Percentiles rank a stretch among this genome's conserved stretches.
Conservation (phyloP, 2,113 vertebrate genomes). For the Eclectus roratus region DNA sequence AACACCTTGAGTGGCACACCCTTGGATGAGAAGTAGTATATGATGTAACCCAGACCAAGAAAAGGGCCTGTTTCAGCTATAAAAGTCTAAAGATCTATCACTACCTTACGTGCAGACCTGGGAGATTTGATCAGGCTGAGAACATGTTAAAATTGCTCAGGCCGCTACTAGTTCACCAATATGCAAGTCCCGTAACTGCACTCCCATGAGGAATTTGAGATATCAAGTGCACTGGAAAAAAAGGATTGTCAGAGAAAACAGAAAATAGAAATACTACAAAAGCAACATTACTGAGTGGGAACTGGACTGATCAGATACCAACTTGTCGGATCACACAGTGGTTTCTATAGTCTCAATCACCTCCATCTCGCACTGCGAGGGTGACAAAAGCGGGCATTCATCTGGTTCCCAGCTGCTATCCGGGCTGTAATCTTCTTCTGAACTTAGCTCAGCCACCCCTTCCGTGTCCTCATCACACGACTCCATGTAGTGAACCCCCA, state of each 20-base stretch:
- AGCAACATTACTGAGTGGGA: conserved; percentile 29
- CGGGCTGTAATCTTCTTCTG: conserved; percentile 90
- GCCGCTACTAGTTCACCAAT: conserved; percentile 18
- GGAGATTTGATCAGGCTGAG: conserved; percentile 36
- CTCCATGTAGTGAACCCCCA: conserved; percentile 90
- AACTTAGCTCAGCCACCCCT: conserved; percentile 83
- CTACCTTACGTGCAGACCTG: background rate
- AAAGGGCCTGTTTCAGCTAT: conserved; percentile 3
- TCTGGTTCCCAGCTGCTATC: conserved; percentile 94
- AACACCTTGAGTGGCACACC: background rate
- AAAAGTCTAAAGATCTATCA: background rate
- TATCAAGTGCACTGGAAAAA: conserved; percentile 51
- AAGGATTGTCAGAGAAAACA: conserved; percentile 47
- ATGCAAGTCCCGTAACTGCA: background rate
- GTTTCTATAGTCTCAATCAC: conserved; percentile 99
- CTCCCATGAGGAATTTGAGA: conserved; percentile 30
- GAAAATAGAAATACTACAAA: conserved; percentile 65
- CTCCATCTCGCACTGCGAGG: conserved; percentile 92
- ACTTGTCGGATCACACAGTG: conserved; percentile 81
- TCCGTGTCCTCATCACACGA: conserved; percentile 94
- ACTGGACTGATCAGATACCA: background rate
- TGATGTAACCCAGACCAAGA: background rate
- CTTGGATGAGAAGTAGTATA: background rate
- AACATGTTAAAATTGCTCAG: conserved; percentile 5
- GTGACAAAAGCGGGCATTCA: conserved; percentile 88